Percentiles rank a stretch among this genome's conserved stretches.
These are phyloP conservation scores for Chydorus sphaericus DNA, from an alignment of 2,888 invertebrate species.

Conservation along the genomic window DNA sequence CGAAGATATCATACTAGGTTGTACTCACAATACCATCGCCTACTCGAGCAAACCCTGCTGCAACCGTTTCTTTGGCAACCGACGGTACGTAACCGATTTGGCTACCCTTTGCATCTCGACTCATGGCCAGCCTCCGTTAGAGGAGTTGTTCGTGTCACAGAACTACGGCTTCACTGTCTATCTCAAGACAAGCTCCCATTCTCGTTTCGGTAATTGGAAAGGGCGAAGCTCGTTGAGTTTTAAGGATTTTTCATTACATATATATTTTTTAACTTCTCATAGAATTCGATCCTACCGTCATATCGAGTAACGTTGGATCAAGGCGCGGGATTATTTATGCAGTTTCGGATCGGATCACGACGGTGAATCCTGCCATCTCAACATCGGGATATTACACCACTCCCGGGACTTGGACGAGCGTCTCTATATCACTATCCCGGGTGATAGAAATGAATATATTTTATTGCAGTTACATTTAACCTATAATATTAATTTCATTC, in stretches of 20 bases:
- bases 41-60: slow-evolving; percentile 1
- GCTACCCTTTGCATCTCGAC: slow-evolving; percentile 2
- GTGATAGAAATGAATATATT: not conserved
- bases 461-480: no score
- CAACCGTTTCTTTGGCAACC: not conserved
- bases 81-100: not conserved
- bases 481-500: not conserved
- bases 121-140: not conserved
- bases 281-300: slow-evolving; percentile 5
- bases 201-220: slow-evolving; percentile 5
- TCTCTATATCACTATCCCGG: slow-evolving; percentile 3
- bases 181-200: not conserved
- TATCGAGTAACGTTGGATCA: slow-evolving; percentile 2
- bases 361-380: not conserved
- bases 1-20: not conserved
- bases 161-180: slow-evolving; percentile 8
- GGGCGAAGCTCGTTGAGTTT: no score
- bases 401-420: slow-evolving; percentile 9
- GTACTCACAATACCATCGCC: not conserved
- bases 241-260: not conserved
- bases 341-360: slow-evolving; percentile 1
- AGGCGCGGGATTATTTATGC: slow-evolving; percentile 5
- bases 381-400: slow-evolving; percentile 1
- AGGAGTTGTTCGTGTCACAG: not conserved
- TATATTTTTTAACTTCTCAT: not conserved